Percentiles rank a stretch among this genome's conserved stretches.
These are phyloP conservation scores for Drosophila setifemur DNA, from an alignment of 1,140 invertebrate genomes.

Conservation along the genomic window DNA sequence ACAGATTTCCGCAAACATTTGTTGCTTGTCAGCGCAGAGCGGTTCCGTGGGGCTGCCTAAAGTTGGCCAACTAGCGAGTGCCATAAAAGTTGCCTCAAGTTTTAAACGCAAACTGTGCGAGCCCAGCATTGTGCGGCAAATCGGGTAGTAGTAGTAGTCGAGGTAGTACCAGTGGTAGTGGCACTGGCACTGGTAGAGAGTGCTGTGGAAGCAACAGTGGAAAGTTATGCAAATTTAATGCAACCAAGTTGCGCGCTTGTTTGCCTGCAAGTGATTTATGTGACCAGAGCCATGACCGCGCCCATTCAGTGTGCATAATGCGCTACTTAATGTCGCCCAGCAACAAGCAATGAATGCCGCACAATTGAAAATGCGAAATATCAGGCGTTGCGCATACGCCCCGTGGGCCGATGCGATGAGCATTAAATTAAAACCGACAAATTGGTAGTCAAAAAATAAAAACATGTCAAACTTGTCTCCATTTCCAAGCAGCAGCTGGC, in stretches of 20 bases:
- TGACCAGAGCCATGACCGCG: conserved; percentile 60
- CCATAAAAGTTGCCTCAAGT: conserved; percentile 60
- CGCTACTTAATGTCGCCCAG: conserved; percentile 52
- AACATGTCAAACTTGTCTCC: conserved; percentile 1
- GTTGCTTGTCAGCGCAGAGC: conserved; percentile 53
- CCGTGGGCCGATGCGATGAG: conserved; percentile 14
- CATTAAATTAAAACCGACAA: conserved; percentile 35
- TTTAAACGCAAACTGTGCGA: conserved; percentile 50
- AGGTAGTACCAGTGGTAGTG: not conserved
- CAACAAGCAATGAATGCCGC: conserved; percentile 50
- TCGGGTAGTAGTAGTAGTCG: no score
- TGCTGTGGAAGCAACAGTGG: conserved; percentile 26
- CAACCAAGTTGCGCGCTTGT: conserved; percentile 69
- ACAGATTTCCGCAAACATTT: conserved; percentile 58
- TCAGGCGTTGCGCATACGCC: conserved; percentile 20
- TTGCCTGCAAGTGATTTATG: conserved; percentile 76
- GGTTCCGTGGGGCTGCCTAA: conserved; percentile 6
- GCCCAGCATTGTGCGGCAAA: not conserved
- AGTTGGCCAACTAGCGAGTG: conserved; percentile 52
- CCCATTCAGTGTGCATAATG: conserved; percentile 56
- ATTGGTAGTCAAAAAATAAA: conserved; percentile 16
- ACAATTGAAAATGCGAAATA: conserved; percentile 11
- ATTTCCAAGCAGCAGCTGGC: conserved; percentile 13
- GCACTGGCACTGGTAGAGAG: not conserved
- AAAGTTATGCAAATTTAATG: conserved; percentile 78